A percentile compares a stretch with the other conserved stretches of the same genome.
These are phyloP conservation scores for Brachypterus glaber DNA, from an alignment of 2,888 invertebrate species.

Conservation along the genomic window DNA sequence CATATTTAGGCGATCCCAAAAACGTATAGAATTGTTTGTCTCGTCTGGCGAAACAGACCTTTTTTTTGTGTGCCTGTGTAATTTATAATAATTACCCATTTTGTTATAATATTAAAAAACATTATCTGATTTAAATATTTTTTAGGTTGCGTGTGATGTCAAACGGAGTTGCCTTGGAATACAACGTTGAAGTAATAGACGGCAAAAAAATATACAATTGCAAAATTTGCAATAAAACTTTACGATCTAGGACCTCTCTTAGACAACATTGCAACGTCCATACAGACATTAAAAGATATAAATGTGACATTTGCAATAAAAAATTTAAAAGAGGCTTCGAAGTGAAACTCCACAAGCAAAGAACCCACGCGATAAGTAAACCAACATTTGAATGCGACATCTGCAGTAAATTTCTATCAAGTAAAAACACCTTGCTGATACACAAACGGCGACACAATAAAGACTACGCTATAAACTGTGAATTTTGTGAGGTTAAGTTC, in stretches of 20 bases:
- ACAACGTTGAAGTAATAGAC: conserved; percentile 10
- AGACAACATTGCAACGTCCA: conserved; percentile 17
- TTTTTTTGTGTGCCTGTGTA: too few species aligned
- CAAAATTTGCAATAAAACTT: conserved; percentile 44
- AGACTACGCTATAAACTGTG: conserved; percentile 13
- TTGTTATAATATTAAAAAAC: too few species aligned
- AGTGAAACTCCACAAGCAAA: conserved; percentile 16
- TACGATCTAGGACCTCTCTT: conserved; percentile 45
- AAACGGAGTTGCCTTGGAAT: neutral
- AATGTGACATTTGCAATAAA: conserved; percentile 16
- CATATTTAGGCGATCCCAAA: too few species aligned
- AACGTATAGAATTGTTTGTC: too few species aligned
- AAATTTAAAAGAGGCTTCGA: conserved; percentile 20
- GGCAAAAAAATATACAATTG: conserved; percentile 48
- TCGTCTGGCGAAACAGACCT: too few species aligned
- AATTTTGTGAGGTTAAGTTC: conserved; percentile 24
- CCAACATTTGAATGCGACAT: conserved; percentile 39
- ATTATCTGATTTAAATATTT: too few species aligned
- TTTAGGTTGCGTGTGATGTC: neutral
- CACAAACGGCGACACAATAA: neutral
- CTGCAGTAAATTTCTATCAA: conserved; percentile 46
- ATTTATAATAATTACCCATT: too few species aligned
- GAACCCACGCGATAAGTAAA: conserved; percentile 19
- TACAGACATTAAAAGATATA: conserved; percentile 10
- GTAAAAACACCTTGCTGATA: conserved; percentile 20